Evolutionary conservation across 2,888 invertebrate species (phyloP).

Genomic region (Tenthredo distinguenda): DNA sequence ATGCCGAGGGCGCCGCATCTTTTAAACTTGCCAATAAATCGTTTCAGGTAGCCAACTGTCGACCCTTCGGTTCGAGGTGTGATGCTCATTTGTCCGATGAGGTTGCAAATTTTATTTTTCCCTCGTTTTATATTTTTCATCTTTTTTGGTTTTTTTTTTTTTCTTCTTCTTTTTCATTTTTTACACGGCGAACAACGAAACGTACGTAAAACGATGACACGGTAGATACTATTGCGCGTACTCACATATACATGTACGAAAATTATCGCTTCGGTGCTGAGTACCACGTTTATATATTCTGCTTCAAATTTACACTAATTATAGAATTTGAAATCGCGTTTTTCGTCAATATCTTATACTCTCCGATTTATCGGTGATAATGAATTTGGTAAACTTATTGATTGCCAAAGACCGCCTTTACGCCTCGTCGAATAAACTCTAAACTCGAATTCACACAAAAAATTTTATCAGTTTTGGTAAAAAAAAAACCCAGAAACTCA

Average conservation of each 20-base stretch:
- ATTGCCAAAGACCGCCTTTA: neutral
- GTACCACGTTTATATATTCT: slow-evolving; percentile 13
- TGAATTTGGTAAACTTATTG: neutral
- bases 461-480: neutral
- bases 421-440: neutral
- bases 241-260: neutral
- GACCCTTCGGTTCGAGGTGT: slow-evolving; percentile 65
- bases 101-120: slow-evolving; percentile 63
- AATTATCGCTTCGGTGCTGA: slow-evolving; percentile 46
- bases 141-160: slow-evolving; percentile 30
- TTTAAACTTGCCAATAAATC: slow-evolving; percentile 70
- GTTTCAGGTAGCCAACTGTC: slow-evolving; percentile 51
- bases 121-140: neutral
- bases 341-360: neutral
- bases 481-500: neutral
- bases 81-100: slow-evolving; percentile 74
- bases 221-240: neutral
- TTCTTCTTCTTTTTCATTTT: neutral
- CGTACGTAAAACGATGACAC: slow-evolving; percentile 5
- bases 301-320: neutral
- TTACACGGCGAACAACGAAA: slow-evolving; percentile 26
- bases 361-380: neutral
- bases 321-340: slow-evolving; percentile 8
- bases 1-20: slow-evolving; percentile 73
- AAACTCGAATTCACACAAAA: neutral